These are phyloP conservation scores for Oscheius sp. DNA, from an alignment of 1,140 invertebrate genomes.

Conservation along the genomic window DNA sequence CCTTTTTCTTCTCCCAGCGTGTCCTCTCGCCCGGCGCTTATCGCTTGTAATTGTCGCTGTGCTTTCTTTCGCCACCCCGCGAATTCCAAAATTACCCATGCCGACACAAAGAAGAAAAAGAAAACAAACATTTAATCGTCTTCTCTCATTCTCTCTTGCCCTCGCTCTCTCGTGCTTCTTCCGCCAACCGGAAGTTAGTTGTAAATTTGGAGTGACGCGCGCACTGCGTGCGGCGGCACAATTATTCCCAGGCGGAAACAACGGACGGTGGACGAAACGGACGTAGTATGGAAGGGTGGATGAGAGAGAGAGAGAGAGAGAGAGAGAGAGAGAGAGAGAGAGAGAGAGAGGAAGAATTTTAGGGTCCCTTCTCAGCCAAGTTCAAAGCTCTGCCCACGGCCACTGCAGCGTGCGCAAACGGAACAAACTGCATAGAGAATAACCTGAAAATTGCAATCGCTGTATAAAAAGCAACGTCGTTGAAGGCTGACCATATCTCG, in stretches of 20 bases:
- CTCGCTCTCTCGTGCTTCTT: not conserved
- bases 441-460: too few species aligned
- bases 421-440: too few species aligned
- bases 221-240: not conserved
- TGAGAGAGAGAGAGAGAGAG: not conserved
- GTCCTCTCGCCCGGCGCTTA: too few species aligned
- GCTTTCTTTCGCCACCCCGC: too few species aligned
- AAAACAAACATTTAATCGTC: not conserved
- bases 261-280: not conserved
- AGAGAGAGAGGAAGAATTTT: not conserved
- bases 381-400: too few species aligned
- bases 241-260: not conserved
- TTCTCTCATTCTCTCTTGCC: not conserved
- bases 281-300: not conserved
- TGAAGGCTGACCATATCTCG: not conserved
- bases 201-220: constrained; percentile 7
- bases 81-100: not conserved
- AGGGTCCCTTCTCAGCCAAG: not conserved
- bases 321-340: not conserved
- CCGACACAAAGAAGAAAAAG: not conserved
- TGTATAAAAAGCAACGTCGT: too few species aligned
- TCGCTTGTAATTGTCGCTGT: too few species aligned
- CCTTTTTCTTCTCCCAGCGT: too few species aligned
- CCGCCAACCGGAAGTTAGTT: not conserved
- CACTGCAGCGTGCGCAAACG: too few species aligned